Evolutionary conservation across 2,888 invertebrate genomes (phyloP).

Genomic region (Erynnis tages): DNA sequence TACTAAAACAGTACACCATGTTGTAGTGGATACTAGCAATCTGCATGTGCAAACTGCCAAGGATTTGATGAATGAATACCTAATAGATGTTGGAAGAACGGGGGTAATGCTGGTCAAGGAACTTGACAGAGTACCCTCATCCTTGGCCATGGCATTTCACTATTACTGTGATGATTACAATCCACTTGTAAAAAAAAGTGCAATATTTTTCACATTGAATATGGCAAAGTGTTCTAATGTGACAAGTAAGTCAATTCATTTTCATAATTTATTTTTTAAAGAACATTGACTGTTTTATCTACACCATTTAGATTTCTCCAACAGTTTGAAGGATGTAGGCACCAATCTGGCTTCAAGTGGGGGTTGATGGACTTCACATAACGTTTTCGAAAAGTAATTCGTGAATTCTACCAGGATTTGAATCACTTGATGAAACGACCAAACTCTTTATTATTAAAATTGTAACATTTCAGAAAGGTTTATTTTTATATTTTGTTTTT

Average conservation of each 20-base stretch:
- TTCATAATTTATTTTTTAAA: not conserved
- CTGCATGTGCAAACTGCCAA: conserved; percentile 52
- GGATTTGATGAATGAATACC: conserved; percentile 58
- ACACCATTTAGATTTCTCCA: no score
- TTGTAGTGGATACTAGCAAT: conserved; percentile 50
- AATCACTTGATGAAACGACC: no score
- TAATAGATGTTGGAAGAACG: conserved; percentile 48
- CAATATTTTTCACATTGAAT: conserved; percentile 72
- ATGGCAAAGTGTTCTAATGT: conserved; percentile 52
- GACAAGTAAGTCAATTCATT: conserved; percentile 43
- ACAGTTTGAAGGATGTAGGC: no score
- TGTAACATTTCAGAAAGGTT: no score
- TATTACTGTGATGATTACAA: conserved; percentile 76
- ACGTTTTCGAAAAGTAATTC: no score
- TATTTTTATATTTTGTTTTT: no score
- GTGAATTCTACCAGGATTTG: no score
- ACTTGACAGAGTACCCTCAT: conserved; percentile 59
- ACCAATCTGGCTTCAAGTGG: no score
- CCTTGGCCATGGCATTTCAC: conserved; percentile 74
- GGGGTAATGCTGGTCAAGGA: conserved; percentile 69
- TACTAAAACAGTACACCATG: conserved; percentile 45
- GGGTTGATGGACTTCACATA: no score
- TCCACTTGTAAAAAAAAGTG: conserved; percentile 65
- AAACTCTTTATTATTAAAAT: no score
- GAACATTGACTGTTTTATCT: conserved; percentile 31